Base-by-base conservation (phyloP, 2,888 invertebrate species). In the Elysia crispata region DNA sequence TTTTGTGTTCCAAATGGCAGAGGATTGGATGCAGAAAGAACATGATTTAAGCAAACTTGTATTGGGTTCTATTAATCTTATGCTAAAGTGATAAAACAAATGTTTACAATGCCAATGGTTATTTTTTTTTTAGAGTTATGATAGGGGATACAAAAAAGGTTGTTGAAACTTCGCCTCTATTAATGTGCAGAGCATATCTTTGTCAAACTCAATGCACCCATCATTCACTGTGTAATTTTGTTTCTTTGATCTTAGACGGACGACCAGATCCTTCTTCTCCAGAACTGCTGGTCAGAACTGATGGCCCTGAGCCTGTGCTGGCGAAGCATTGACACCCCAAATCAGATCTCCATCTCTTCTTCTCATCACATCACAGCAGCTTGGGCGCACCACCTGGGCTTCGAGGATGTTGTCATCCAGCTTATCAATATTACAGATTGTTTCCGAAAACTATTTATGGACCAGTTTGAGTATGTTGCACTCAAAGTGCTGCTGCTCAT, bases 351-450 rank as follows among this genome's bases (percentile, higher is more conserved):
- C 76, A 79, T 81, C 67, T 87, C 89, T 5, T 84, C 86, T 69
- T 86, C 87, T 23, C 87, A 88, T 67, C 84, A 87, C 41, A 86
- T 95, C 78, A 94, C 94, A 50, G 90, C 95, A 81, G 94, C 94
- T 76, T 94, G 95, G 89, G 95, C 95, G 0, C 82, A 89, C 64
- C 85, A 86, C 23, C 93, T 94, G 87, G 95, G 95, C 83, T 94
- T 96, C 89, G 96, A 86, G n/a, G 91, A 97, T 76, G 97, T 98
- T 91, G 97, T 98, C 90, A 97, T 97, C 92, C 94, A 98, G 83
- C 97, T 98, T 97, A 94, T 98, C 86, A 96, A 97, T 91, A 96
- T 98, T 92, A 97, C 98, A 0, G 97, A 98, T 91, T 97, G 98
- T 92, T 93, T 98, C 89, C 94, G 97, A 87, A 93, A 97, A 86